Percentiles rank a stretch among this genome's conserved stretches.
Evolutionary conservation across 2,797 vertebrate genomes (phyloP).

Genomic region (Gallinago nigripennis): DNA sequence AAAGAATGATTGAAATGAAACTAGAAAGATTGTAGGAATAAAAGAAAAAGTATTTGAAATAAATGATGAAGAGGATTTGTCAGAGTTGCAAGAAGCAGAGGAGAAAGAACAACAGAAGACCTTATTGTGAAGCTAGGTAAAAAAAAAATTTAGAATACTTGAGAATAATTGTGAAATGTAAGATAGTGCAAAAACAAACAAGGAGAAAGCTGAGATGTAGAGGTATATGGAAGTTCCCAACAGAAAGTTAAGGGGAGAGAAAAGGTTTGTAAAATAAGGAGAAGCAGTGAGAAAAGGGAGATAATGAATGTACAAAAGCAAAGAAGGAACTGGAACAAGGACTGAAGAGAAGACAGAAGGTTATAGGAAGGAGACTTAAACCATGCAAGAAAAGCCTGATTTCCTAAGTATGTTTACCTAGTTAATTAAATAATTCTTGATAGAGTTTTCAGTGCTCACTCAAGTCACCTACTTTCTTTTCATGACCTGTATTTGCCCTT

Average conservation of each 20-base stretch:
- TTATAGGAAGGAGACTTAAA: slow-evolving; percentile 4
- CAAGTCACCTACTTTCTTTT: slow-evolving; percentile 30
- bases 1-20: background rate
- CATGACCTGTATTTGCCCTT: background rate
- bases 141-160: background rate
- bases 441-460: background rate
- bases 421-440: slow-evolving; percentile 17
- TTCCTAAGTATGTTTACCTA: background rate
- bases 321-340: background rate
- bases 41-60: background rate
- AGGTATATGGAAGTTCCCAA: background rate
- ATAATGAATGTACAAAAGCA: background rate
- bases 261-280: background rate
- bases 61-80: background rate
- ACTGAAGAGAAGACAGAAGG: background rate
- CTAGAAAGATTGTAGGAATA: background rate
- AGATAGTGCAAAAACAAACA: background rate
- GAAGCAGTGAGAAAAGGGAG: background rate
- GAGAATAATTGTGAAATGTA: background rate
- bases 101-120: background rate
- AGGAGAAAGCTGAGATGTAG: background rate
- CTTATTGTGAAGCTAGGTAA: background rate
- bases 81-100: background rate
- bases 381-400: background rate
- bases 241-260: background rate